Percentiles rank a stretch among this genome's conserved stretches.
These are phyloP conservation scores for Drosophila bunnanda DNA, from an alignment of 2,888 invertebrate species.

Conservation along the genomic window DNA sequence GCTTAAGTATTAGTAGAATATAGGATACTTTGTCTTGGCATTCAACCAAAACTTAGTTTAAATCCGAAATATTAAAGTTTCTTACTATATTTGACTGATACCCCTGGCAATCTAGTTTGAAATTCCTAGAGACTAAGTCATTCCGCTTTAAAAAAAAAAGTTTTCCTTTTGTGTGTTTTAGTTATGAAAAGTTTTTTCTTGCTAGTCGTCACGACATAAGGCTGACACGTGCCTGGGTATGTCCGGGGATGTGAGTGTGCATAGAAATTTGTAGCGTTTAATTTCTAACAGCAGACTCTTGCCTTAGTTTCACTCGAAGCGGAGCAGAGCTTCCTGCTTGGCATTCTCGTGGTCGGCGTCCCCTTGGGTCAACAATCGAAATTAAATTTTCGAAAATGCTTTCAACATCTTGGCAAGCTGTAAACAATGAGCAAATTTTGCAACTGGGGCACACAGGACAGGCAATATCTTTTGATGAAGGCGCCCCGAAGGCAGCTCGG, in stretches of 20 bases:
- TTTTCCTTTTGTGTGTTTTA: slow-evolving; percentile 12
- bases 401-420: slow-evolving; percentile 34
- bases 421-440: slow-evolving; percentile 42
- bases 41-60: background rate
- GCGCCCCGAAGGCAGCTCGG: slow-evolving; percentile 26
- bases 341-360: slow-evolving; percentile 11
- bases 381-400: slow-evolving; percentile 37
- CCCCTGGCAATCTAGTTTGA: background rate
- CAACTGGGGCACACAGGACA: slow-evolving; percentile 21
- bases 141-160: background rate
- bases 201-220: slow-evolving; percentile 10
- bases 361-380: slow-evolving; percentile 50
- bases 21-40: background rate
- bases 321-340: slow-evolving; percentile 3
- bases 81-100: background rate
- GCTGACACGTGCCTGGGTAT: slow-evolving; percentile 18
- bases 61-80: background rate
- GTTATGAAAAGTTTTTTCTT: slow-evolving; percentile 27
- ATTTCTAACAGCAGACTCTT: slow-evolving; percentile 9
- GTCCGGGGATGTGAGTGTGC: slow-evolving; percentile 10
- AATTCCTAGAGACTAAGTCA: background rate
- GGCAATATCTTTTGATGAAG: slow-evolving; percentile 43
- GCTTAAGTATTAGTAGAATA: background rate
- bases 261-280: slow-evolving; percentile 29
- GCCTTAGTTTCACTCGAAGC: slow-evolving; percentile 14